A percentile compares a stretch with the other conserved stretches of the same genome.
Conservation (phyloP, 1,140 invertebrate species). For the Procambarus clarkii region DNA sequence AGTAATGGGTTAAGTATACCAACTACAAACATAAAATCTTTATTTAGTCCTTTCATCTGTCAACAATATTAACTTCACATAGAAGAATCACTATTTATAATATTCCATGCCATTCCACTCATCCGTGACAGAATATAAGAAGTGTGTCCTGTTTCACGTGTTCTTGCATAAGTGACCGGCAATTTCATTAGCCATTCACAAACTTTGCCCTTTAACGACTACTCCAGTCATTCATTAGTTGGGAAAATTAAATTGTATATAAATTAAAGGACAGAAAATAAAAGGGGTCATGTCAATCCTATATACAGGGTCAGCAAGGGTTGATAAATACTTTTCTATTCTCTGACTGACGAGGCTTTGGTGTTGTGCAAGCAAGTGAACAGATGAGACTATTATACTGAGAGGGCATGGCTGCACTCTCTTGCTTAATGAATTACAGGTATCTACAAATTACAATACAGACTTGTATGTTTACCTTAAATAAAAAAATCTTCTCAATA, state of each 20-base stretch:
- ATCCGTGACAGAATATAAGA: conserved; percentile 60
- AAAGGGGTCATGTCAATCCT: conserved; percentile 51
- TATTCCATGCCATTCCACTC: conserved; percentile 66
- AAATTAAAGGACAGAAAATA: conserved; percentile 56
- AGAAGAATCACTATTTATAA: conserved; percentile 68
- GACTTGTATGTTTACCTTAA: not conserved
- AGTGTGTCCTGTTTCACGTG: conserved; percentile 47
- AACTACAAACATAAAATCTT: conserved; percentile 65
- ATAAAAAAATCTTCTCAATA: not conserved
- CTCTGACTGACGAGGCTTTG: conserved; percentile 51
- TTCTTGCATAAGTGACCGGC: conserved; percentile 65
- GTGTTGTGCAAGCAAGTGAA: conserved; percentile 34
- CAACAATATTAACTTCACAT: conserved; percentile 70
- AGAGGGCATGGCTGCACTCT: not conserved
- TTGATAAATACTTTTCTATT: conserved; percentile 57
- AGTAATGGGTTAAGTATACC: conserved; percentile 9
- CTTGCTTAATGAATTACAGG: not conserved
- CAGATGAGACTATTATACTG: conserved; percentile 15
- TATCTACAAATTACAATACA: not conserved
- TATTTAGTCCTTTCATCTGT: conserved; percentile 69
- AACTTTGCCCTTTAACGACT: conserved; percentile 64
- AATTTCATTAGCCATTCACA: conserved; percentile 62
- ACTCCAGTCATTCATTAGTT: conserved; percentile 62
- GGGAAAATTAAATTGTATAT: conserved; percentile 47
- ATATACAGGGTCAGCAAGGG: conserved; percentile 58